A percentile compares a stretch with the other conserved stretches of the same genome.
Conservation (phyloP, 2,797 vertebrate genomes). For the Enoplosus armatus region DNA sequence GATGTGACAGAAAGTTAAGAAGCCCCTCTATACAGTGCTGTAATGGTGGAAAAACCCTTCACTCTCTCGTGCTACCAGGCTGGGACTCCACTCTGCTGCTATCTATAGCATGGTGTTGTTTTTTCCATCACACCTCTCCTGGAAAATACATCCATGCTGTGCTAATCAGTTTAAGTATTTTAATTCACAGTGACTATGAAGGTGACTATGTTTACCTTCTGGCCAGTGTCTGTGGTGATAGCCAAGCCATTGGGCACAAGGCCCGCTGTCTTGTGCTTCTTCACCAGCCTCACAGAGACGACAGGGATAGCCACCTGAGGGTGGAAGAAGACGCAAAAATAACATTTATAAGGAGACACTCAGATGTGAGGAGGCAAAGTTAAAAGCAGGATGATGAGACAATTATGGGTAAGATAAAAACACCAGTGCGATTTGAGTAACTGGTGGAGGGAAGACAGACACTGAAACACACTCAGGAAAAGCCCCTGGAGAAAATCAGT, state of each 20-base stretch:
- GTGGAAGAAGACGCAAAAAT: background rate
- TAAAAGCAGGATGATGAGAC: background rate
- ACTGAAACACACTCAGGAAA: constrained; percentile 19
- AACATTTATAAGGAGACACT: background rate
- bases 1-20: constrained; percentile 32
- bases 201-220: constrained; percentile 90
- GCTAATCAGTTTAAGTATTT: constrained; percentile 60
- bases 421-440: background rate
- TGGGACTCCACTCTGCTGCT: constrained; percentile 48
- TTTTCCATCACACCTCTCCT: constrained; percentile 59
- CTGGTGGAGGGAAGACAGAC: background rate
- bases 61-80: background rate
- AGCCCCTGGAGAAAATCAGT: constrained; percentile 16
- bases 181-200: constrained; percentile 14
- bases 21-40: background rate
- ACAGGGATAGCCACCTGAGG: constrained; percentile 93
- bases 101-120: constrained; percentile 64
- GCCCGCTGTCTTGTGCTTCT: constrained; percentile 96
- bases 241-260: constrained; percentile 95
- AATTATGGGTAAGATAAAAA: background rate
- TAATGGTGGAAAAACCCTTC: constrained; percentile 43
- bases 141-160: constrained; percentile 47
- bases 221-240: constrained; percentile 92
- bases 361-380: background rate
- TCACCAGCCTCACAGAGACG: constrained; percentile 92